Evolutionary conservation across 2,888 invertebrate species (phyloP).

Genomic region (Cosmopolites sordidus): DNA sequence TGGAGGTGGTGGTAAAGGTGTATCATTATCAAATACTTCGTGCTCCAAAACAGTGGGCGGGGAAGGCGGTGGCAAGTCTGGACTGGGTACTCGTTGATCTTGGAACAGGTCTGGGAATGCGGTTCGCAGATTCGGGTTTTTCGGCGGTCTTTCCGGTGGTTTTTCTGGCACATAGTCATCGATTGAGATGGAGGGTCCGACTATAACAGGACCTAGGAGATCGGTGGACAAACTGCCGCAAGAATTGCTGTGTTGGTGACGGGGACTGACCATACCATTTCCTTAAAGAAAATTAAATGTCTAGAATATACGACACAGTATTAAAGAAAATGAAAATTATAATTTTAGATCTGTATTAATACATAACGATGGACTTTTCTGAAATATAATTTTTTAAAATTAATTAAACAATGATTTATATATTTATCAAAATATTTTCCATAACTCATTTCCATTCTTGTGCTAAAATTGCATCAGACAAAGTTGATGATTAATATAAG

Average conservation of each 20-base stretch:
- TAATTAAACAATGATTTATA: too few species aligned
- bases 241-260: slow-evolving; percentile 57
- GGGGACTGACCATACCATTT: slow-evolving; percentile 39
- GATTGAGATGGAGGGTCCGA: slow-evolving; percentile 59
- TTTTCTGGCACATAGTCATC: slow-evolving; percentile 70
- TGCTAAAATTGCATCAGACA: too few species aligned
- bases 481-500: too few species aligned
- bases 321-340: too few species aligned
- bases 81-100: slow-evolving; percentile 55
- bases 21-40: slow-evolving; percentile 58
- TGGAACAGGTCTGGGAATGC: slow-evolving; percentile 49
- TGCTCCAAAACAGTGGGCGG: slow-evolving; percentile 59
- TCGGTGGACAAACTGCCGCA: slow-evolving; percentile 58
- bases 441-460: too few species aligned
- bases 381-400: too few species aligned
- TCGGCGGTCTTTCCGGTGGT: slow-evolving; percentile 74
- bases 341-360: too few species aligned
- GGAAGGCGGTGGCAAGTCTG: slow-evolving; percentile 59
- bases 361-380: too few species aligned
- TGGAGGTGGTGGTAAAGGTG: slow-evolving; percentile 64
- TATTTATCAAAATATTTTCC: too few species aligned
- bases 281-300: slow-evolving; percentile 5
- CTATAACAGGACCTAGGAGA: slow-evolving; percentile 57
- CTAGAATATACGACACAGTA: too few species aligned
- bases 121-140: slow-evolving; percentile 63